Conservation (phyloP, 1,140 invertebrate genomes). For the Euwallacea similis region DNA sequence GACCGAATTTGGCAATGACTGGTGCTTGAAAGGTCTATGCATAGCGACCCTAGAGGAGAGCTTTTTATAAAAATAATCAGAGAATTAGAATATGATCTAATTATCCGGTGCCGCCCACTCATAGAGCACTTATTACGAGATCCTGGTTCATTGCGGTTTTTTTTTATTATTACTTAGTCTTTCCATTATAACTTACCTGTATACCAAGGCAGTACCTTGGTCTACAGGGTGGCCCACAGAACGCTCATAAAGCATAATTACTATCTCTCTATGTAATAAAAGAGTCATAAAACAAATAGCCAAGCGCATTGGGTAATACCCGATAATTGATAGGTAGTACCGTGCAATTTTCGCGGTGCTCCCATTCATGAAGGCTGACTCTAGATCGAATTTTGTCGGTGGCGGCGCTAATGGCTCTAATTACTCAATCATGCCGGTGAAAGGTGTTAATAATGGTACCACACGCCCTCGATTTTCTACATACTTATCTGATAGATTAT, state of each 20-base stretch:
- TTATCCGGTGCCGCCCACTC: too few species aligned
- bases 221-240: too few species aligned
- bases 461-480: constrained; percentile 8
- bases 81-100: too few species aligned
- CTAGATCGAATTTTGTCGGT: constrained; percentile 18
- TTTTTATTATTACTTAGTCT: too few species aligned
- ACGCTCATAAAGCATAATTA: background rate
- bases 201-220: too few species aligned
- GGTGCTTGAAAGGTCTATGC: background rate
- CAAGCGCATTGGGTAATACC: background rate
- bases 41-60: too few species aligned
- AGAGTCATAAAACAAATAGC: constrained; percentile 1
- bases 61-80: too few species aligned
- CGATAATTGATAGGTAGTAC: constrained; percentile 3
- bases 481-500: background rate
- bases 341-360: constrained; percentile 5
- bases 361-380: constrained; percentile 19
- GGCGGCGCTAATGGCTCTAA: constrained; percentile 17
- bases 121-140: too few species aligned
- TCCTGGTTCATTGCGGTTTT: too few species aligned
- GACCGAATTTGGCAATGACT: constrained; percentile 33
- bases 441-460: constrained; percentile 14
- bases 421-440: constrained; percentile 18
- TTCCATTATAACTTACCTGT: too few species aligned
- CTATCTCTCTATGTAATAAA: background rate